Evolutionary conservation across 2,888 invertebrate genomes (phyloP).

Genomic region (Melolontha melolontha): DNA sequence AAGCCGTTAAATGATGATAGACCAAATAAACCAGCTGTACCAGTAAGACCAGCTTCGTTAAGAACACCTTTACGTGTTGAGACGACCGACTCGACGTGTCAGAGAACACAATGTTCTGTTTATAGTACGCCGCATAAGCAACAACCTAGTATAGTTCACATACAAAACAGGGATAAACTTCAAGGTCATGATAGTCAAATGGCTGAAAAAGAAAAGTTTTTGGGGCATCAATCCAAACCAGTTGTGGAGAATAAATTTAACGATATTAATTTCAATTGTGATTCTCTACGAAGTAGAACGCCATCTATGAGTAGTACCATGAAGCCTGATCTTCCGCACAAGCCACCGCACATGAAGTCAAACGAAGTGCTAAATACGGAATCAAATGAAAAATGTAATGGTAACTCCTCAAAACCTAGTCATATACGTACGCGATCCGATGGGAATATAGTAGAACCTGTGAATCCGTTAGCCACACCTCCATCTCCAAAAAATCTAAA

Average conservation of each 20-base stretch:
- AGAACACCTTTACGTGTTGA: constrained; percentile 63
- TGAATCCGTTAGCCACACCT: constrained; percentile 54
- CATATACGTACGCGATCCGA: constrained; percentile 65
- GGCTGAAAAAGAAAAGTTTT: constrained; percentile 63
- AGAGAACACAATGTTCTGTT: constrained; percentile 73
- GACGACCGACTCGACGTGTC: constrained; percentile 69
- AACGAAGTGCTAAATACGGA: constrained; percentile 54
- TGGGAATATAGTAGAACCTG: constrained; percentile 62
- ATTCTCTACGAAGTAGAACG: constrained; percentile 48
- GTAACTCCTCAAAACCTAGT: constrained; percentile 57
- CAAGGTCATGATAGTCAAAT: constrained; percentile 63
- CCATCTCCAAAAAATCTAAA: constrained; percentile 60
- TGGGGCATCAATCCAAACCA: constrained; percentile 56
- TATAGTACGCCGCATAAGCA: constrained; percentile 79
- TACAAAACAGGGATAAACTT: constrained; percentile 52
- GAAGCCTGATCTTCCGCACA: constrained; percentile 59
- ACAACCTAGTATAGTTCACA: constrained; percentile 76
- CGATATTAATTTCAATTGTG: constrained; percentile 57
- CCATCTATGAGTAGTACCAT: constrained; percentile 48
- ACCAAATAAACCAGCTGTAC: constrained; percentile 81
- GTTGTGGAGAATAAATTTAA: constrained; percentile 56
- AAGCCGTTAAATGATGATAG: constrained; percentile 60
- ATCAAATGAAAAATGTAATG: constrained; percentile 52
- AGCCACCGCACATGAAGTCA: constrained; percentile 55
- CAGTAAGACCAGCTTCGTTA: constrained; percentile 81